These are phyloP conservation scores for Seira musarum DNA, from an alignment of 2,888 invertebrate genomes.

Conservation along the genomic window DNA sequence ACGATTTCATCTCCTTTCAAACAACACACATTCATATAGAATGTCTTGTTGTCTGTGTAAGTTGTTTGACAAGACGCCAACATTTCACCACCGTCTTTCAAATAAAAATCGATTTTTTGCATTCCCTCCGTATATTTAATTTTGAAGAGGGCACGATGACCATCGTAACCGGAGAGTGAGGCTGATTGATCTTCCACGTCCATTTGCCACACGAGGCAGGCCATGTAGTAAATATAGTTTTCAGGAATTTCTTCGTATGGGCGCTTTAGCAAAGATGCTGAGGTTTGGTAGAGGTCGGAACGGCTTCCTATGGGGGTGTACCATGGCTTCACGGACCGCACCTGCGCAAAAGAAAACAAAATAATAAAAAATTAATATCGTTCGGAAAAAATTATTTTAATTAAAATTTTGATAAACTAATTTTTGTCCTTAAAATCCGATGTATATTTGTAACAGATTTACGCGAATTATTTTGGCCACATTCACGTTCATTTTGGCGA, in stretches of 20 bases:
- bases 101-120: background rate
- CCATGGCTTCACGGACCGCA: background rate
- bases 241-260: background rate
- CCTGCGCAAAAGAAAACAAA: background rate
- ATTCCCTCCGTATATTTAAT: background rate
- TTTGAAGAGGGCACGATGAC: background rate
- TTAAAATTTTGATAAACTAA: no score
- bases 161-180: background rate
- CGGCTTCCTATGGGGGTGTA: background rate
- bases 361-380: no score
- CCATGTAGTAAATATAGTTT: background rate
- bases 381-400: no score
- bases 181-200: background rate
- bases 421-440: no score
- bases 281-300: background rate
- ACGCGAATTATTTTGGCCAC: no score
- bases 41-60: conserved; percentile 11
- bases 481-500: no score
- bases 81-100: no score
- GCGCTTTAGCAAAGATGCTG: background rate
- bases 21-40: background rate
- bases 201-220: background rate
- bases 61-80: background rate
- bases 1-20: background rate
- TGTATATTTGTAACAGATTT: no score